These are phyloP conservation scores for Drosophila arawakana DNA, from an alignment of 1,140 invertebrate species.

Conservation along the genomic window DNA sequence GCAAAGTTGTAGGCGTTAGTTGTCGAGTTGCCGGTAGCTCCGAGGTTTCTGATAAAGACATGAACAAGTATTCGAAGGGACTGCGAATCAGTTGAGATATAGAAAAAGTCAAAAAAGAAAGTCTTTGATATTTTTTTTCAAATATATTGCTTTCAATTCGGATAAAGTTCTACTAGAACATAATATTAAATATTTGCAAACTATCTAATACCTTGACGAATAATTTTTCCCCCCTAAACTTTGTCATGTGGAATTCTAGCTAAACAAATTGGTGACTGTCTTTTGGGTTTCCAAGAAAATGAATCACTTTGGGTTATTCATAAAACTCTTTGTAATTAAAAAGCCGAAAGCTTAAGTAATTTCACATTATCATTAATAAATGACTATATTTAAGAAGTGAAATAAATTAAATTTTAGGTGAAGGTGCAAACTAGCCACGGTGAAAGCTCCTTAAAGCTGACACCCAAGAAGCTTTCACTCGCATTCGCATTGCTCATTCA, in stretches of 20 bases:
- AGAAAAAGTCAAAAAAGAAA: no score
- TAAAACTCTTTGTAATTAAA: not conserved
- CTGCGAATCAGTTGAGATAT: no score
- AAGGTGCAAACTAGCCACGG: conserved; percentile 1
- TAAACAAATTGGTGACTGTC: not conserved
- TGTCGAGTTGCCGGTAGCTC: conserved; percentile 50
- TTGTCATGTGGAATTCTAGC: conserved; percentile 7
- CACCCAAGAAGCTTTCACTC: conserved; percentile 1
- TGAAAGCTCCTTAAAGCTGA: conserved; percentile 1
- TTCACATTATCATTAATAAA: not conserved
- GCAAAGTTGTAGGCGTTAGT: conserved; percentile 70
- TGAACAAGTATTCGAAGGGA: conserved; percentile 48
- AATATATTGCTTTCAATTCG: no score
- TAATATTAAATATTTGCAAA: no score
- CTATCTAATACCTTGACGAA: no score
- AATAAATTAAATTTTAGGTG: not conserved
- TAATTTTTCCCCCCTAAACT: not conserved
- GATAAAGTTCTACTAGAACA: no score
- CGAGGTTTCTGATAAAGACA: conserved; percentile 51
- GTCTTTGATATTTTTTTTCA: no score
- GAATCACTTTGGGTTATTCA: not conserved
- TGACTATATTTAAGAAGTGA: not conserved
- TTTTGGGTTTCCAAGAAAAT: conserved; percentile 2
- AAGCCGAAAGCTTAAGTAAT: not conserved
- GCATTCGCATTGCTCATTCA: conserved; percentile 33